These are phyloP conservation scores for Cossypha polioptera DNA, from an alignment of 2,797 vertebrate genomes.

Conservation along the genomic window DNA sequence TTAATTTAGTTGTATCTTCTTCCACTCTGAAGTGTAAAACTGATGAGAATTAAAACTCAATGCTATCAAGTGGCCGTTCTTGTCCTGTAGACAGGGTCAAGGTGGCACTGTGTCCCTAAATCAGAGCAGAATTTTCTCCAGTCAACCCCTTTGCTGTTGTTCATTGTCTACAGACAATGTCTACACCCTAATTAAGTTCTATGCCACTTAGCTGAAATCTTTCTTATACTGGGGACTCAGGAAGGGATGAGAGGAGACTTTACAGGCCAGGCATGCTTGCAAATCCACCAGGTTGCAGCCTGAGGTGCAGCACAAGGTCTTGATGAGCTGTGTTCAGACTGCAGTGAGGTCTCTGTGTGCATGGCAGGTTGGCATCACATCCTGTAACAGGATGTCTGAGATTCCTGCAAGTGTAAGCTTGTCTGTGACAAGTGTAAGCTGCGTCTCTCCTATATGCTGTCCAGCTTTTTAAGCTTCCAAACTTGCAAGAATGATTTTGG, in stretches of 20 bases:
- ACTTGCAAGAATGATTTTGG: background rate
- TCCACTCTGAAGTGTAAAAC: background rate
- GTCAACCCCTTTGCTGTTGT: background rate
- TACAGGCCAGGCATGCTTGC: background rate
- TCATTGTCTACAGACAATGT: background rate
- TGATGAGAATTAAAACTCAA: background rate
- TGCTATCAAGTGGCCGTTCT: background rate
- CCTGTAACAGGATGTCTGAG: background rate
- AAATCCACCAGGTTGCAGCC: background rate
- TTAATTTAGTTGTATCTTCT: background rate
- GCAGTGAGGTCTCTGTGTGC: background rate
- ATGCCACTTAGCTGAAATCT: background rate
- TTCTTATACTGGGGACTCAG: background rate
- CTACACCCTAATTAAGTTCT: background rate
- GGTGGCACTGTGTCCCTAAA: background rate
- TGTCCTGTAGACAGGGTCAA: background rate
- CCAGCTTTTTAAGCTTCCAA: background rate
- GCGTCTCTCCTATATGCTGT: background rate
- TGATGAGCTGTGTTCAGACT: background rate
- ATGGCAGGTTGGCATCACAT: background rate
- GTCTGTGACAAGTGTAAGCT: background rate
- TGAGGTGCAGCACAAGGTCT: background rate
- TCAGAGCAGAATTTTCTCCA: background rate
- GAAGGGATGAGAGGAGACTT: background rate
- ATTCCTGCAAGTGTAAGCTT: background rate